A percentile compares a stretch with the other conserved stretches of the same genome.
Evolutionary conservation across 2,888 invertebrate genomes (phyloP).

Genomic region (Coecobrya sp.): DNA sequence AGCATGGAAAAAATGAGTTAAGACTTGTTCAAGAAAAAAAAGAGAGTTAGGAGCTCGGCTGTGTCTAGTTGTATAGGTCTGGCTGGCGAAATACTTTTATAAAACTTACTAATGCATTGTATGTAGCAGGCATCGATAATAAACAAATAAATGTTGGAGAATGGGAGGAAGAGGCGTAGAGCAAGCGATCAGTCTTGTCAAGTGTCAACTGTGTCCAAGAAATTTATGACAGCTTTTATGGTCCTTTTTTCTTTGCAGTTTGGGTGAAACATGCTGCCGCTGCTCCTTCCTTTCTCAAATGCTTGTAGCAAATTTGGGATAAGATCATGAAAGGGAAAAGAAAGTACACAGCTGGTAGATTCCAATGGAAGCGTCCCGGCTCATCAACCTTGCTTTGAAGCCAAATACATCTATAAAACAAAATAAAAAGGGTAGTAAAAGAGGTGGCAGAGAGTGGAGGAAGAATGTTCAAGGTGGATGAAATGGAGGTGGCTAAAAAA

Average conservation of each 20-base stretch:
- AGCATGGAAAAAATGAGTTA: constrained; percentile 20
- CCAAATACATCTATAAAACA: constrained; percentile 45
- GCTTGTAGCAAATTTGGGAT: constrained; percentile 16
- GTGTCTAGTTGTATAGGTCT: not conserved
- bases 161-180: not conserved
- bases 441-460: not conserved
- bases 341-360: constrained; percentile 57
- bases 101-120: not conserved
- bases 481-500: not conserved
- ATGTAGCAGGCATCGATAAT: constrained; percentile 43
- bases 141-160: constrained; percentile 54
- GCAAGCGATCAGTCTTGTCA: constrained; percentile 79
- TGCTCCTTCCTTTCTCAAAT: not conserved
- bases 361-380: constrained; percentile 68
- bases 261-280: constrained; percentile 1
- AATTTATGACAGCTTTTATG: constrained; percentile 74
- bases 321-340: not conserved
- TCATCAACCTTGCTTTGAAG: constrained; percentile 67
- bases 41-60: not conserved
- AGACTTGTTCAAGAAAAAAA: not conserved
- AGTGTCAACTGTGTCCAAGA: constrained; percentile 76
- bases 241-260: constrained; percentile 30
- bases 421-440: constrained; percentile 15
- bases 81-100: not conserved
- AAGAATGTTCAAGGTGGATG: not conserved